Base-by-base conservation (phyloP, 2,113 vertebrate species). In the Salvelinus namaycush region DNA sequence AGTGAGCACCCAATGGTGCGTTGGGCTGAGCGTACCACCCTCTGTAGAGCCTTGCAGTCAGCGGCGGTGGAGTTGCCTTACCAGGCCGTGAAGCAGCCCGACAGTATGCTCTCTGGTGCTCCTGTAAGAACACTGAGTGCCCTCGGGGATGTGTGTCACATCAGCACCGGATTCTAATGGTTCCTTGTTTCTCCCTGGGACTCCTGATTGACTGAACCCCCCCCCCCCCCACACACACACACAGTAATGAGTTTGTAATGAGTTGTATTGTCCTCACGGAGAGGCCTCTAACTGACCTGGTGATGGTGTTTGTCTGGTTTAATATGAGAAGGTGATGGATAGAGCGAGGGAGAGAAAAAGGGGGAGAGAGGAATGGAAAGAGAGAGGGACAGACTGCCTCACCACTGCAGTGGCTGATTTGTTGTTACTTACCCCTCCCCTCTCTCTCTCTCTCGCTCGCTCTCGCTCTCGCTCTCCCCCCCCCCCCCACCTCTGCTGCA, bases 331-430 rank as follows among this genome's bases (percentile, higher is more conserved):
- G 44, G 48, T 44, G 80, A 78, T 74, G 65, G 67, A 79, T 69
- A 34, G 59, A 59, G 51, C 11, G 34, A 34, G 34, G 31, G 39
- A 39, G 39, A 39, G 39, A 39, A 39, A 39, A 39, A 9, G 8
- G 16, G 18, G 13, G 54, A 57, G 14, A 20, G 16, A 20, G 44
- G 54, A 81, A 78, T 68, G 65, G 72, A 78, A 72, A 34, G 51
- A 51, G 54, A 57, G 65, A 0, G 2, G 4, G 76, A 72, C 70
- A 44, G 67, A 67, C 74, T 75, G 72, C 74, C 78, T 79, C 74
- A 84, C 80, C 77, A 87, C 90, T 87, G 90, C 89, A 89, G 87
- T 83, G 89, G 88, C 83, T 86, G 78, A 65, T 80, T 89, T 82
- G 84, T 85, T 76, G 81, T 86, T 79, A 76, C 85, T 86, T 76